Evolutionary conservation across 1,140 invertebrate genomes (phyloP).

Genomic region (Pogonognathellus flavescens): DNA sequence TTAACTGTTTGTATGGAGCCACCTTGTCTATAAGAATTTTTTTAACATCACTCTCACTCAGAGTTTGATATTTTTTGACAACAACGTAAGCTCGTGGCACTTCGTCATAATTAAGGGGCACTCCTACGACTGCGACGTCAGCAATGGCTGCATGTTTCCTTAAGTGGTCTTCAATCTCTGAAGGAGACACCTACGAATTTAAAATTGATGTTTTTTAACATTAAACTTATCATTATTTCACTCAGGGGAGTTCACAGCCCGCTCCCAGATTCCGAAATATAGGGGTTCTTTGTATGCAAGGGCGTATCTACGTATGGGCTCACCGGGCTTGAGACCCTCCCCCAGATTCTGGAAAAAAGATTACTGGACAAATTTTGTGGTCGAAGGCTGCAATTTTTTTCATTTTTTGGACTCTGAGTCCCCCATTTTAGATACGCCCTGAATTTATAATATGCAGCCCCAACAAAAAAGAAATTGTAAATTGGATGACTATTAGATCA

Average conservation of each 20-base stretch:
- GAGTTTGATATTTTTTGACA: background rate
- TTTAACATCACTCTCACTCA: constrained; percentile 57
- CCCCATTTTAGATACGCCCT: too few species aligned
- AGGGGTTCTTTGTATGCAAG: too few species aligned
- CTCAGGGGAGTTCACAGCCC: background rate
- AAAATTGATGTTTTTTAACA: background rate
- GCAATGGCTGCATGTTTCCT: constrained; percentile 79
- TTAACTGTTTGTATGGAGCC: constrained; percentile 56
- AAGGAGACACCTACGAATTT: constrained; percentile 83
- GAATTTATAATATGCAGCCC: too few species aligned
- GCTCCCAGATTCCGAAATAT: too few species aligned
- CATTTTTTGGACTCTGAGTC: too few species aligned
- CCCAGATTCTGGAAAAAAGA: too few species aligned
- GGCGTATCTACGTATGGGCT: too few species aligned
- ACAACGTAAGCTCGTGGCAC: constrained; percentile 75
- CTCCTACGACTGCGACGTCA: constrained; percentile 86
- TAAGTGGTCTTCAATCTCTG: constrained; percentile 86
- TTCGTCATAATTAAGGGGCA: constrained; percentile 83
- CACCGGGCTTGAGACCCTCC: too few species aligned
- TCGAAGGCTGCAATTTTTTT: too few species aligned
- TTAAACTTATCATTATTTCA: background rate
- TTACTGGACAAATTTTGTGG: too few species aligned
- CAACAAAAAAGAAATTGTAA: too few species aligned
- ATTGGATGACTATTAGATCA: too few species aligned
- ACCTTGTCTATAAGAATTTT: constrained; percentile 56